Evolutionary conservation across 2,797 vertebrate genomes (phyloP), one percentile per base, ranked within the genome.

Genomic region (Rhyacichthys aspro): DNA sequence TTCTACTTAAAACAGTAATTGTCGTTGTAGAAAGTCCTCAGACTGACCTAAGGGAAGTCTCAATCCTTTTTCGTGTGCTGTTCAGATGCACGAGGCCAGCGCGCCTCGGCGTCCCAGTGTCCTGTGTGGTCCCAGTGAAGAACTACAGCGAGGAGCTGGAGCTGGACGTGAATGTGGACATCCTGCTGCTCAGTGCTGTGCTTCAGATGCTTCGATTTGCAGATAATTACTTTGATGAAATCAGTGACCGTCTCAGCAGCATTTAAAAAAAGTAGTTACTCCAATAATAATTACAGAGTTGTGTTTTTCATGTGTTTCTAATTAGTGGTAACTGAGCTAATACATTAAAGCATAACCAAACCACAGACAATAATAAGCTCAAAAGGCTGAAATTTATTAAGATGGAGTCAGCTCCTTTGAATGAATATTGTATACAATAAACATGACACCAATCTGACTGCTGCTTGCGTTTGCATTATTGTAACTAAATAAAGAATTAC

Each of bases 61-160:
- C n/a, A n/a, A n/a, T n/a, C 39, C 28, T 42, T 39, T 14, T 23
- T 28, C 4, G 4, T 28, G 39, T 49, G n/a, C 64, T 59, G 34
- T 75, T 36, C 76, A 90, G 88, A 61, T 85, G 16, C 53, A 73
- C 72, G 77, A 89, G 76, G 75, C 80, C 74, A 86, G 74, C 53
- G 54, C 79, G 64, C 49, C 72, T 92, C 64, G 63, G 86, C 32
- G 78, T 90, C 37, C 82, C 85, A 43, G 46, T 86, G 73, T 80
- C 72, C 73, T 88, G 80, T 70, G 78, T 92, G 43, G 54, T 91
- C 38, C 86, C 89, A 47, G 76, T 91, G 75, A 89, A 89, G 83
- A 90, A 89, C 74, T 89, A 87, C 67, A 84, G 78, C 44, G 83
- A 80, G 42, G 83, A 81, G 69, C 79, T 91, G 72, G 81, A 78